Base-by-base conservation (phyloP, 2,888 invertebrate species). In the Chrysolina americana region DNA sequence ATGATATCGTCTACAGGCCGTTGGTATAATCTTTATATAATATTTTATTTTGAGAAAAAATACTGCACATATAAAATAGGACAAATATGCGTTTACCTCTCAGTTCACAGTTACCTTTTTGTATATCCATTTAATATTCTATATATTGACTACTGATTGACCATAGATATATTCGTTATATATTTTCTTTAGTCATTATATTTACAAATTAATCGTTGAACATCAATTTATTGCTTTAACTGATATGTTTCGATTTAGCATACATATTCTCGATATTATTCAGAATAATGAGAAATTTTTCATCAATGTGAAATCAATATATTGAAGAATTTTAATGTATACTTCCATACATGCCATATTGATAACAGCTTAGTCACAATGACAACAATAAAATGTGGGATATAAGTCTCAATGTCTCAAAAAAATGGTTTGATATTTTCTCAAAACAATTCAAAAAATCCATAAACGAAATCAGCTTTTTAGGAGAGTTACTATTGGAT, bases 141-240 rank as follows among this genome's bases (percentile, higher is more conserved):
- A 28, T 21, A 28, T 66, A 48, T 50, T 59, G 59, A 59, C 59
- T 59, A 59, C 6, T 59, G 59, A 59, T 59, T 59, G 59, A 59
- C 59, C 15, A 36, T 59, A 28, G n/a, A 36, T 59, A 59, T n/a
- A 9, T 15, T 36, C 59, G 59, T 59, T 56, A 6, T 6, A 23
- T 9, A 15, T n/a, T 47, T n/a, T 15, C 10, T 0, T 53, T 23
- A 10, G 21, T 17, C 44, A 65, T 23, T 21, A 65, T 47, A 65
- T 47, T n/a, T 17, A 47, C 17, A 21, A 15, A 50, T 66, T 8
- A 36, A 66, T 48, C 28, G 41, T 15, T 15, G 4, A 4, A 53
- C 50, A 68, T 68, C 53, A 68, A 68, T 11, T 56, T 76, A 76
- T 76, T 76, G 76, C 76, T 73, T 59, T 11, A 15, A 68, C 73